Conservation (phyloP, 2,113 vertebrate species). For the Thunnus maccoyii region DNA sequence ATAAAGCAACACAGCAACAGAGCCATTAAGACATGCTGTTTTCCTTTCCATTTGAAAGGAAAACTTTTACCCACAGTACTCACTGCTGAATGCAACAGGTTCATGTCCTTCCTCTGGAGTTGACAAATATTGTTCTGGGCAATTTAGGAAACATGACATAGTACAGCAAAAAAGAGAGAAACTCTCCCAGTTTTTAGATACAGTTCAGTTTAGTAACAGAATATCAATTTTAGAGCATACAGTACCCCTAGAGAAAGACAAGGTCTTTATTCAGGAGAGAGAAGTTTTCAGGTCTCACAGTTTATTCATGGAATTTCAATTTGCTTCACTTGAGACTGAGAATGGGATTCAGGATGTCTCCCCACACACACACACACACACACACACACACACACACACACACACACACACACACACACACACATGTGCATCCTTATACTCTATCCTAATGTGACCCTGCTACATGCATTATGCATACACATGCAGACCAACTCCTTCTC, state of each 20-base stretch:
- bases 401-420: constrained; percentile 13
- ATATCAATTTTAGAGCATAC: constrained; percentile 41
- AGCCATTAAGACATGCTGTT: constrained; percentile 49
- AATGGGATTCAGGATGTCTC: constrained; percentile 24
- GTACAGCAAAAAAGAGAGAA: constrained; percentile 5
- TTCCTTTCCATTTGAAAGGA: constrained; percentile 22
- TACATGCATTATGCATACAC: constrained; percentile 56
- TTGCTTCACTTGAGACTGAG: constrained; percentile 28
- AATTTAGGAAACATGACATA: constrained; percentile 12
- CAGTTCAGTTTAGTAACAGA: constrained; percentile 36
- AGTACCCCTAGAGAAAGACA: constrained; percentile 12
- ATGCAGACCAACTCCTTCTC: constrained; percentile 25
- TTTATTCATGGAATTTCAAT: constrained; percentile 57
- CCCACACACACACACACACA: too few species aligned
- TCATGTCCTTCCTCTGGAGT: background rate
- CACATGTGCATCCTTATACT: background rate
- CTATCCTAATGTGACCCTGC: constrained; percentile 40
- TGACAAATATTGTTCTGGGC: background rate
- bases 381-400: background rate
- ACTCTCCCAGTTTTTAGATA: constrained; percentile 2
- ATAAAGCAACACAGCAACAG: constrained; percentile 25
- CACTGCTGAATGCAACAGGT: constrained; percentile 27
- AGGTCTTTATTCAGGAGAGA: constrained; percentile 49
- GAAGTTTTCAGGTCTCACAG: constrained; percentile 37
- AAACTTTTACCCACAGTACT: constrained; percentile 15